Evolutionary conservation across 2,888 invertebrate genomes (phyloP).

Genomic region (Oligia fasciuncula): DNA sequence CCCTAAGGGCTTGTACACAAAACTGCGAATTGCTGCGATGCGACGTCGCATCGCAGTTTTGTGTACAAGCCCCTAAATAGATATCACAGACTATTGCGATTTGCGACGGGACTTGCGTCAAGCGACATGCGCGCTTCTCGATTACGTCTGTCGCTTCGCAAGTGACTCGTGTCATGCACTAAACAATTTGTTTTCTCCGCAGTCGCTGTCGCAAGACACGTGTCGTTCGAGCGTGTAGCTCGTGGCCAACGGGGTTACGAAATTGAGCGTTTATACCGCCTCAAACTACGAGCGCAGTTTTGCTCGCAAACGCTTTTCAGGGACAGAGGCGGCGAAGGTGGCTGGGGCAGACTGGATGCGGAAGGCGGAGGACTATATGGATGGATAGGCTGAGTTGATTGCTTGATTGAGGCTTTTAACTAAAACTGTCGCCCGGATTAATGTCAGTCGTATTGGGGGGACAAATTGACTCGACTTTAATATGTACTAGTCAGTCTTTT

Average conservation of each 20-base stretch:
- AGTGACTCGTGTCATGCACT: not conserved
- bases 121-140: not conserved
- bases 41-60: too few species aligned
- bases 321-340: not conserved
- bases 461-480: not conserved
- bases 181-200: not conserved
- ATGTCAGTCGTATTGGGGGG: not conserved
- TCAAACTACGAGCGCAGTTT: not conserved
- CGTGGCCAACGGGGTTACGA: not conserved
- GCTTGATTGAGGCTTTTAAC: not conserved
- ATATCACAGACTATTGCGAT: not conserved
- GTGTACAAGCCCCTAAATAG: too few species aligned
- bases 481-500: conserved; percentile 7
- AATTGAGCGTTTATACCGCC: not conserved
- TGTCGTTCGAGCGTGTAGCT: not conserved
- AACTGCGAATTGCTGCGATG: too few species aligned
- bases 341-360: not conserved
- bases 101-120: not conserved
- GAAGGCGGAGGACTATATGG: not conserved
- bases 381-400: not conserved
- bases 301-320: not conserved
- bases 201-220: not conserved
- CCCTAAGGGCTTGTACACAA: too few species aligned
- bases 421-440: not conserved
- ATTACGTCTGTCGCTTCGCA: not conserved